These are phyloP conservation scores for Cervus canadensis DNA, from an alignment of 2,113 vertebrate genomes.

Conservation along the genomic window DNA sequence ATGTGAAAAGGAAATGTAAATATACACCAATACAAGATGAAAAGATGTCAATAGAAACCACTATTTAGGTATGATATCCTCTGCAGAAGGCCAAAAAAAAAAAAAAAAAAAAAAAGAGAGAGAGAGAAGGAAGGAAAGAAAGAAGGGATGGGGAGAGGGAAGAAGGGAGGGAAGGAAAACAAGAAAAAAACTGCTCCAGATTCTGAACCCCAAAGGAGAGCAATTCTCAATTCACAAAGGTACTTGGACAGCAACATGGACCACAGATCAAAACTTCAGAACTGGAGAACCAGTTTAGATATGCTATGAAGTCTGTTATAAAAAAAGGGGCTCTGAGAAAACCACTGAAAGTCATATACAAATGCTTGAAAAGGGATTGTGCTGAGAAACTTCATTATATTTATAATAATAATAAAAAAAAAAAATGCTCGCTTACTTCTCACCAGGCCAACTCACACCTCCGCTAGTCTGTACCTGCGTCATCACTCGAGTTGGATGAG, in stretches of 20 bases:
- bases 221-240: fast-evolving
- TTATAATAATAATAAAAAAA: not conserved
- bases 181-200: not conserved
- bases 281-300: fast-evolving
- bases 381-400: not conserved
- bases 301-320: not conserved
- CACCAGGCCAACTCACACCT: not conserved
- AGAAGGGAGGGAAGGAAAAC: fast-evolving
- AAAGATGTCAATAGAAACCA: not conserved
- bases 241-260: too few relatives aligned
- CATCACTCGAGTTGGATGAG: not conserved
- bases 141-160: not conserved
- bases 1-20: not conserved
- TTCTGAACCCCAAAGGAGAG: fast-evolving
- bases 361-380: not conserved
- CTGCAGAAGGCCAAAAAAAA: not conserved
- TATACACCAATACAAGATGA: not conserved
- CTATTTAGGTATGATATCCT: not conserved
- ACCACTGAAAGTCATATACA: too few relatives aligned
- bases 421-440: not conserved
- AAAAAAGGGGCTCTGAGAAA: not conserved
- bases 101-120: not conserved
- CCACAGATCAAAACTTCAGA: not conserved
- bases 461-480: fast-evolving
- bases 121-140: not conserved